These are phyloP conservation scores for Hozukius guyotensis DNA, from an alignment of 2,797 vertebrate species.

Conservation along the genomic window DNA sequence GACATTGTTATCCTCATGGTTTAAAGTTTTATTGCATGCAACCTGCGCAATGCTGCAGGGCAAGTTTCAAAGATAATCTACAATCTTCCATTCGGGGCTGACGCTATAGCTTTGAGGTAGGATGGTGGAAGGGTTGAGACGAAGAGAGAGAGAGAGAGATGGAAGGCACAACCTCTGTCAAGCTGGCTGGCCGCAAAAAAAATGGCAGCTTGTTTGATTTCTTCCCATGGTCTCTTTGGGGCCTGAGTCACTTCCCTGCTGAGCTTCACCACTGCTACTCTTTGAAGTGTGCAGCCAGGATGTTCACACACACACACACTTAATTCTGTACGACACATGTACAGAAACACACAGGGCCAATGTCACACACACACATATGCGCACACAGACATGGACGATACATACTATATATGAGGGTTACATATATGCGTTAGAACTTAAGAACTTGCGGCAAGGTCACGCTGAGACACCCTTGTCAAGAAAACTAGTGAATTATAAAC, in stretches of 20 bases:
- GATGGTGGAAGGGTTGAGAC: background rate
- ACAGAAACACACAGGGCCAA: slow-evolving; percentile 21
- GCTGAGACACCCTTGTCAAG: background rate
- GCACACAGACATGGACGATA: background rate
- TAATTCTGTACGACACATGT: slow-evolving; percentile 32
- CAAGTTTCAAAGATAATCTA: slow-evolving; percentile 59
- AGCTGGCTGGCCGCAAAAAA: slow-evolving; percentile 35
- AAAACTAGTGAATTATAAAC: background rate
- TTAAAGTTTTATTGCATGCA: slow-evolving; percentile 38
- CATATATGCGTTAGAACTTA: background rate
- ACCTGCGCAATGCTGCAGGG: slow-evolving; percentile 29
- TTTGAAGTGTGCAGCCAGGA: slow-evolving; percentile 64
- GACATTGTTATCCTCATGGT: background rate
- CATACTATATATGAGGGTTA: background rate
- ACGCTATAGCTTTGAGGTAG: slow-evolving; percentile 33
- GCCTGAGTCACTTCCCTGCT: slow-evolving; percentile 55
- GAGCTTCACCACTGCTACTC: slow-evolving; percentile 51
- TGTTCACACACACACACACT: slow-evolving; percentile 30
- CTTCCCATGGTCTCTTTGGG: slow-evolving; percentile 57
- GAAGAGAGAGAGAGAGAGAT: slow-evolving; percentile 8
- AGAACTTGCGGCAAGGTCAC: background rate
- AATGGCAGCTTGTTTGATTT: slow-evolving; percentile 66
- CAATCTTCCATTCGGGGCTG: slow-evolving; percentile 48
- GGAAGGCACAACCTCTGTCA: slow-evolving; percentile 47
- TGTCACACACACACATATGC: background rate